Evolutionary conservation across 2,888 invertebrate species (phyloP).

Genomic region (Syritta pipiens): DNA sequence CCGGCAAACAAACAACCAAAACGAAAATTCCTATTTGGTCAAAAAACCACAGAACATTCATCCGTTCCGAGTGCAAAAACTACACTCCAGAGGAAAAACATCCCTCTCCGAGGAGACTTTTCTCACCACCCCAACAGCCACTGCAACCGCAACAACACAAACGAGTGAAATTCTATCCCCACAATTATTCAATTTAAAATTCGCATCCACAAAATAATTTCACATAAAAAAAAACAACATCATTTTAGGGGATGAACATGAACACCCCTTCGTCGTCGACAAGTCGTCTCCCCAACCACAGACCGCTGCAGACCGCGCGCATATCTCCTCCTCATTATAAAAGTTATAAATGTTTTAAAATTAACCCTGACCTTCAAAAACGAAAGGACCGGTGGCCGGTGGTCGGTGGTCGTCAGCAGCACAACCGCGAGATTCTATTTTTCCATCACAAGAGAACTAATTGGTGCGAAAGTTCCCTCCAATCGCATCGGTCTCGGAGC

Average conservation of each 20-base stretch:
- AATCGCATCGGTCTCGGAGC: constrained; percentile 54
- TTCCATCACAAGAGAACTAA: constrained; percentile 60
- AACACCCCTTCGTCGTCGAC: background rate
- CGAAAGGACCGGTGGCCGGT: constrained; percentile 12
- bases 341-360: constrained; percentile 53
- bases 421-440: too few species aligned
- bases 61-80: too few species aligned
- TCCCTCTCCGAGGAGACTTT: too few species aligned
- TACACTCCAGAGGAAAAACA: too few species aligned
- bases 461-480: constrained; percentile 68
- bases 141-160: too few species aligned
- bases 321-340: constrained; percentile 17
- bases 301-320: background rate
- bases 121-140: too few species aligned
- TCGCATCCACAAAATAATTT: constrained; percentile 32
- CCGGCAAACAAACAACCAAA: too few species aligned
- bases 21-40: too few species aligned
- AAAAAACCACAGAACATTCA: too few species aligned
- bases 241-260: constrained; percentile 45
- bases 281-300: background rate
- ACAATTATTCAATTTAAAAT: constrained; percentile 47
- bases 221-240: constrained; percentile 23
- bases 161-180: too few species aligned
- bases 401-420: too few species aligned
- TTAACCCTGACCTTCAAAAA: constrained; percentile 60